These are phyloP conservation scores for Pegea sp. DNA, from an alignment of 23 tunicate species.

Conservation along the genomic window DNA sequence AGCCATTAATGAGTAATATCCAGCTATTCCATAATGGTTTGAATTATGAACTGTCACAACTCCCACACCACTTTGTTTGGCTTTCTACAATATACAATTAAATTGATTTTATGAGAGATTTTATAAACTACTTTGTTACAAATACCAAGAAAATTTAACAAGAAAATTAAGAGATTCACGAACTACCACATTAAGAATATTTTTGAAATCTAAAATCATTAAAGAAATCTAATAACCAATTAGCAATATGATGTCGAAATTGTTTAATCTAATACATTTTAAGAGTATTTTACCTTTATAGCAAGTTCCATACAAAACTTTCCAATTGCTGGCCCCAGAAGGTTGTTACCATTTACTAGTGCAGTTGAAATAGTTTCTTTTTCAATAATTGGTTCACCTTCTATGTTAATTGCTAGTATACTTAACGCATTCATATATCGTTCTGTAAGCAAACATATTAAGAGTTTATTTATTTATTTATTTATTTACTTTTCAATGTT, in stretches of 20 bases:
- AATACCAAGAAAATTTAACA: too few relatives aligned
- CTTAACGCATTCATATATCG: slow-evolving; percentile 81
- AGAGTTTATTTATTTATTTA: too few relatives aligned
- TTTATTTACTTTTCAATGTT: too few relatives aligned
- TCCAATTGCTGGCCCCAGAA: slow-evolving; percentile 86
- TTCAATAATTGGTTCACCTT: slow-evolving; percentile 24
- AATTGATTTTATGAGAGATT: too few relatives aligned
- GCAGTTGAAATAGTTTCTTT: slow-evolving; percentile 89
- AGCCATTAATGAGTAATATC: slow-evolving; percentile 83
- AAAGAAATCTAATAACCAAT: too few relatives aligned
- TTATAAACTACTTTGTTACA: too few relatives aligned
- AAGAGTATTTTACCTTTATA: too few relatives aligned
- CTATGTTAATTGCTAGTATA: slow-evolving; percentile 13
- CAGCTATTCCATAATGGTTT: slow-evolving; percentile 93
- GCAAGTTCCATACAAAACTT: slow-evolving; percentile 88
- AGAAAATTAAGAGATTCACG: too few relatives aligned
- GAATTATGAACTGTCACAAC: slow-evolving; percentile 63
- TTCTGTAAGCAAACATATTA: slow-evolving; percentile 21
- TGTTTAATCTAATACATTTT: too few relatives aligned
- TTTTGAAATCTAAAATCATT: too few relatives aligned
- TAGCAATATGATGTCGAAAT: too few relatives aligned
- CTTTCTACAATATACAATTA: slow-evolving; percentile 89
- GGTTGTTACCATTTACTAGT: slow-evolving; percentile 66
- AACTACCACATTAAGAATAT: too few relatives aligned
- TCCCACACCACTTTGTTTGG: slow-evolving; percentile 84